Percentiles rank a stretch among this genome's conserved stretches.
Conservation (phyloP, 1,140 invertebrate genomes). For the Papilio dardanus region DNA sequence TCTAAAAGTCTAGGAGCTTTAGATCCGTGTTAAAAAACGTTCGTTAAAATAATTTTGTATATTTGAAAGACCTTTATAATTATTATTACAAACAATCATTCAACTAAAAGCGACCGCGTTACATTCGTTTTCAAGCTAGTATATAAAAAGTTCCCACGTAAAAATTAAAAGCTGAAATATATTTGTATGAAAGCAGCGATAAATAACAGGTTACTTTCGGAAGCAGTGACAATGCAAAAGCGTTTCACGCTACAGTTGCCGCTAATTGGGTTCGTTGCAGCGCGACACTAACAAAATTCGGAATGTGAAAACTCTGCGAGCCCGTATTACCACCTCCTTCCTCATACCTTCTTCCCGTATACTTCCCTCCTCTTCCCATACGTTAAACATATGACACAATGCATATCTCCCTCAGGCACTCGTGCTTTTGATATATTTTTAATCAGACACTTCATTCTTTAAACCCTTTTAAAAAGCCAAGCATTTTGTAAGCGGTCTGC, state of each 20-base stretch:
- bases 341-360: no score
- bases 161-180: slow-evolving; percentile 33
- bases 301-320: slow-evolving; percentile 30
- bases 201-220: slow-evolving; percentile 34
- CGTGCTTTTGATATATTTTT: background rate
- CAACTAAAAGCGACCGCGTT: background rate
- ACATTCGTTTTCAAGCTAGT: background rate
- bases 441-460: background rate
- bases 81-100: slow-evolving; percentile 13
- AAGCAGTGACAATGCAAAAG: slow-evolving; percentile 37
- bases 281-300: slow-evolving; percentile 41
- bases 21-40: no score
- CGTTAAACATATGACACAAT: background rate
- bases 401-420: background rate
- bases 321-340: background rate
- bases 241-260: slow-evolving; percentile 47
- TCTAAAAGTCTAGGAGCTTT: no score
- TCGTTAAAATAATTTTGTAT: no score
- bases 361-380: background rate
- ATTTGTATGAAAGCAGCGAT: slow-evolving; percentile 32
- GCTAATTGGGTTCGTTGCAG: slow-evolving; percentile 47
- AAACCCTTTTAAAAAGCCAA: background rate
- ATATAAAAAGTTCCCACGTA: slow-evolving; percentile 33
- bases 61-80: no score
- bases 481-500: background rate